Evolutionary conservation across 2,888 invertebrate species (phyloP).

Genomic region (Deilephila elpenor): DNA sequence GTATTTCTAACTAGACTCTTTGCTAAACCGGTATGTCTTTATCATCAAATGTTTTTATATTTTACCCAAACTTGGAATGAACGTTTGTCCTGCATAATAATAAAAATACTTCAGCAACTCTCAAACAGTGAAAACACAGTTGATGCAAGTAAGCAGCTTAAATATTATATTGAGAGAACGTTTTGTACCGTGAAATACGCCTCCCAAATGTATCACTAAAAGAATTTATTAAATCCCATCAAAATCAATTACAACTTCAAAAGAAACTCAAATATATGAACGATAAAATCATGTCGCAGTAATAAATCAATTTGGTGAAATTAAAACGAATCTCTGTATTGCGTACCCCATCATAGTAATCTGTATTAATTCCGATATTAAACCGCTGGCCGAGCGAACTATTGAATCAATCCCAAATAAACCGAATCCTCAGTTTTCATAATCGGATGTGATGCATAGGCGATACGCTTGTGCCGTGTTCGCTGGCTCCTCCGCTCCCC

Average conservation of each 20-base stretch:
- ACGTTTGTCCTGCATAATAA: too few species aligned
- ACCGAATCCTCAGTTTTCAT: conserved; percentile 63
- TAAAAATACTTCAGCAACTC: too few species aligned
- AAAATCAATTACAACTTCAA: conserved; percentile 9
- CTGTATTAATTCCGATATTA: conserved; percentile 62
- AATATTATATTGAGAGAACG: too few species aligned
- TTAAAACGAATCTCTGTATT: conserved; percentile 35
- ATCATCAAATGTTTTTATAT: too few species aligned
- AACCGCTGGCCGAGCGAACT: conserved; percentile 52
- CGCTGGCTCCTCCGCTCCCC: too few species aligned
- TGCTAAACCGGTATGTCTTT: too few species aligned
- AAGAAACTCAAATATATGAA: conserved; percentile 14
- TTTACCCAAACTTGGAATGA: too few species aligned
- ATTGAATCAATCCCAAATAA: conserved; percentile 58
- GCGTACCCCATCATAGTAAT: conserved; percentile 54
- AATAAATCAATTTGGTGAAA: conserved; percentile 44
- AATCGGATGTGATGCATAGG: conserved; percentile 55
- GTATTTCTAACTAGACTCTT: too few species aligned
- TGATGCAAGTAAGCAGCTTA: too few species aligned
- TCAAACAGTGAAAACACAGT: too few species aligned
- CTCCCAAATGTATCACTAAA: not conserved
- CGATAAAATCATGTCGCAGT: conserved; percentile 30
- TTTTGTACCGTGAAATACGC: not conserved
- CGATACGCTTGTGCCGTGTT: conserved; percentile 34
- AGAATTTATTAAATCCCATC: not conserved